A percentile compares a stretch with the other conserved stretches of the same genome.
Evolutionary conservation across 2,797 vertebrate genomes (phyloP).

Genomic region (Crypturellus tataupa): DNA sequence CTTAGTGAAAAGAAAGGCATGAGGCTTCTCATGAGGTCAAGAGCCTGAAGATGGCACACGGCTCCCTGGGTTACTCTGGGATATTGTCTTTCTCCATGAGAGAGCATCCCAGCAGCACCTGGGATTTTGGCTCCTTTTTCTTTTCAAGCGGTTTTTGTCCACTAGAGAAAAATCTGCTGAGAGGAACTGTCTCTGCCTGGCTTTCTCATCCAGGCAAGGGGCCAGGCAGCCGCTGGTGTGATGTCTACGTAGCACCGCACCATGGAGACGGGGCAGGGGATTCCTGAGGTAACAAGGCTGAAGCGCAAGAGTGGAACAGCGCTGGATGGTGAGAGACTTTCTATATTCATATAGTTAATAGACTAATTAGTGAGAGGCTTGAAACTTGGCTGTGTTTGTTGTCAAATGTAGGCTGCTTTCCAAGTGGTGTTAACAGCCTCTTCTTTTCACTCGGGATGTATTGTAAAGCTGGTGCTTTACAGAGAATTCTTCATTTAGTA

Average conservation of each 20-base stretch:
- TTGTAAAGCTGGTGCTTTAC: constrained; percentile 54
- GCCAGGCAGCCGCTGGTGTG: constrained; percentile 56
- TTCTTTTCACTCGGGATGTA: constrained; percentile 7
- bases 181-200: constrained; percentile 27
- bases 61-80: not conserved
- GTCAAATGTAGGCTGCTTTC: constrained; percentile 64
- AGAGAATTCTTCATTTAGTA: constrained; percentile 51
- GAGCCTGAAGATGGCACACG: accelerated
- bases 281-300: constrained; percentile 48
- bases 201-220: not conserved
- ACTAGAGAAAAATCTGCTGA: not conserved
- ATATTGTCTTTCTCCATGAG: not conserved
- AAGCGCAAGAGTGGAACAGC: not conserved
- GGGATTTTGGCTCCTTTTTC: constrained; percentile 10
- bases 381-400: constrained; percentile 66
- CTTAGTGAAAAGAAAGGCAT: not conserved
- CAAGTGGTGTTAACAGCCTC: constrained; percentile 63
- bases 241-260: constrained; percentile 65
- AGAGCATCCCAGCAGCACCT: not conserved
- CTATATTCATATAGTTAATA: constrained; percentile 55
- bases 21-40: not conserved
- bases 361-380: constrained; percentile 53
- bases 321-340: constrained; percentile 43
- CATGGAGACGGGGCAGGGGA: constrained; percentile 5
- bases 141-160: constrained; percentile 24